Evolutionary conservation across 2,113 vertebrate genomes (phyloP).

Genomic region (Lagopus muta): DNA sequence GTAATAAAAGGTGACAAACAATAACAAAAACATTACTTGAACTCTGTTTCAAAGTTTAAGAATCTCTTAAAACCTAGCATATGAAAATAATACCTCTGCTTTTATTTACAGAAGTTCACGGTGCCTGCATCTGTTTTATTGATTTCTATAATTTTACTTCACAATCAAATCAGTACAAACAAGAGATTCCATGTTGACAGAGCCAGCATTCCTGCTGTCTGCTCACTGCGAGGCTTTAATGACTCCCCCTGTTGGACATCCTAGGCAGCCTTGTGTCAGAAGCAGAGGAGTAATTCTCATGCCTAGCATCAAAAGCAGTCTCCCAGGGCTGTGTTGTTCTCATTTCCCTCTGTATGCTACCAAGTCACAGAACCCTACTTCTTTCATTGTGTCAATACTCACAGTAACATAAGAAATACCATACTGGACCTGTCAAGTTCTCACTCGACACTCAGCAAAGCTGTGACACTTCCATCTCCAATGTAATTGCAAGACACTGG

Average conservation of each 20-base stretch:
- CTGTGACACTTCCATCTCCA: neutral
- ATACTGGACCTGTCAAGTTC: neutral
- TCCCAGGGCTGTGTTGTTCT: neutral
- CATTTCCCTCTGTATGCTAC: neutral
- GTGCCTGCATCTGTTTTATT: neutral
- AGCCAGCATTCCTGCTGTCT: rapidly evolving
- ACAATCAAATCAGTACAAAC: neutral
- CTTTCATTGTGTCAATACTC: neutral
- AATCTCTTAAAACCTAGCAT: neutral
- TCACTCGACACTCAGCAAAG: neutral
- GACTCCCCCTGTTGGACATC: neutral
- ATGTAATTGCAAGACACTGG: neutral
- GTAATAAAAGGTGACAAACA: neutral
- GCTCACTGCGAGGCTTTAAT: neutral
- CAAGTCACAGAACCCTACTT: neutral
- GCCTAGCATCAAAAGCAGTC: neutral
- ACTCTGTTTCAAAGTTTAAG: neutral
- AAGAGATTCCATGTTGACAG: neutral
- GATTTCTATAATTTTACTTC: neutral
- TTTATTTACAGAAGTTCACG: neutral
- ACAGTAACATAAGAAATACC: neutral
- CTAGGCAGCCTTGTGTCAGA: rapidly evolving
- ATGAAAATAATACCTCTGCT: neutral
- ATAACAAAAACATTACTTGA: neutral
- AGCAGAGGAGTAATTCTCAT: neutral